These are phyloP conservation scores for Himalopsyche japonica DNA, from an alignment of 2,888 invertebrate genomes.

Conservation along the genomic window DNA sequence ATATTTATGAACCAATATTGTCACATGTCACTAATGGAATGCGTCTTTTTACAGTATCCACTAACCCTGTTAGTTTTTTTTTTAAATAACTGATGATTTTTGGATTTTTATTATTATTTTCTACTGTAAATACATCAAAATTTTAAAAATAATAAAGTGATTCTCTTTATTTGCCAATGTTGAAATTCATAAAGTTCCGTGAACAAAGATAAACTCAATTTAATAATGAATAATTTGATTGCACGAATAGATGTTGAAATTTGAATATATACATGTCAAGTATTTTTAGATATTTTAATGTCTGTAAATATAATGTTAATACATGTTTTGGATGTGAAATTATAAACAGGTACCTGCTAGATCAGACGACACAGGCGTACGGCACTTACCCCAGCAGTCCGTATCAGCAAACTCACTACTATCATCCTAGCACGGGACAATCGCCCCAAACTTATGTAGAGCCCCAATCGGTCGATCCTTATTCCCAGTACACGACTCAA, in stretches of 20 bases:
- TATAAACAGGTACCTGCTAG: slow-evolving; percentile 35
- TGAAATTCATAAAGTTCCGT: no score
- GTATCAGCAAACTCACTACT: slow-evolving; percentile 39
- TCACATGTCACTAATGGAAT: no score
- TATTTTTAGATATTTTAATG: not conserved
- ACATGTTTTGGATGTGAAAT: not conserved
- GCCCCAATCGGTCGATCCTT: slow-evolving; percentile 47
- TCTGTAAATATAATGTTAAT: not conserved
- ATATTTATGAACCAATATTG: no score
- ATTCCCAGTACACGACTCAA: slow-evolving; percentile 45
- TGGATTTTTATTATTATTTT: no score
- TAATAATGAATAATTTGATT: no score
- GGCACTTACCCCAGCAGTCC: slow-evolving; percentile 35
- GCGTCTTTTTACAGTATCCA: no score
- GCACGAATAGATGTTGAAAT: slow-evolving; percentile 20
- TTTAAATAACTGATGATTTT: no score
- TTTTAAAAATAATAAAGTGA: no score
- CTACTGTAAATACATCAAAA: no score
- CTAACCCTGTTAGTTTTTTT: no score
- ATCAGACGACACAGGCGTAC: slow-evolving; percentile 38
- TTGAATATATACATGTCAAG: slow-evolving; percentile 42
- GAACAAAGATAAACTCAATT: no score
- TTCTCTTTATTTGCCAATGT: no score
- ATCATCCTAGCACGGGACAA: slow-evolving; percentile 40
- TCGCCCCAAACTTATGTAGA: slow-evolving; percentile 42